Percentiles rank a stretch among this genome's conserved stretches.
These are phyloP conservation scores for Phyllotis vaccarum DNA, from an alignment of 2,797 vertebrate genomes.

Conservation along the genomic window DNA sequence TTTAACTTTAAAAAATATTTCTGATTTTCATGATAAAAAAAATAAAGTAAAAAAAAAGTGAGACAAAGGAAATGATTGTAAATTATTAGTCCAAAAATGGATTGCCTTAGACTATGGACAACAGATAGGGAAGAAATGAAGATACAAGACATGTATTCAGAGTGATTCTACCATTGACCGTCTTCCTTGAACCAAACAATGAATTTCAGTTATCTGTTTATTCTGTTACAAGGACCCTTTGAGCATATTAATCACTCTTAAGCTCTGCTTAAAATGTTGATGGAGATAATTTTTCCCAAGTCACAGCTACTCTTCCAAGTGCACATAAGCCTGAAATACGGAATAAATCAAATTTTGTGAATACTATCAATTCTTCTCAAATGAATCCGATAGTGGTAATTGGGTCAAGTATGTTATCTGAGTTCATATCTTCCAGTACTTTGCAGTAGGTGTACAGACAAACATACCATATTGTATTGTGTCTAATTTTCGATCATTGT, in stretches of 20 bases:
- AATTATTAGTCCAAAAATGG: not conserved
- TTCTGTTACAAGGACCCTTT: not conserved
- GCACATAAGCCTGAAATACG: not conserved
- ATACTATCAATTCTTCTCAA: not conserved
- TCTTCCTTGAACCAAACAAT: slow-evolving; percentile 9
- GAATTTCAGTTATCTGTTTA: not conserved
- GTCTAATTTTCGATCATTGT: not conserved
- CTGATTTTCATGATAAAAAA: not conserved
- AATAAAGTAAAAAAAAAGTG: not conserved
- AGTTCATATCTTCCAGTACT: not conserved
- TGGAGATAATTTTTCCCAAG: not conserved
- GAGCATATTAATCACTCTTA: not conserved
- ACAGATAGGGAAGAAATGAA: not conserved
- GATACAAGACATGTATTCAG: not conserved
- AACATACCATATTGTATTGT: not conserved
- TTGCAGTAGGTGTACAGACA: not conserved
- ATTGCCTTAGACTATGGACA: not conserved
- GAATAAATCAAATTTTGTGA: slow-evolving; percentile 19
- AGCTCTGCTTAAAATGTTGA: not conserved
- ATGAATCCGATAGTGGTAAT: not conserved
- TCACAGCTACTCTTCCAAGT: not conserved
- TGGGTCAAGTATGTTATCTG: not conserved
- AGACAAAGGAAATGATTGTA: not conserved
- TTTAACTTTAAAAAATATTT: slow-evolving; percentile 37
- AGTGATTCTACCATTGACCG: not conserved